Percentiles rank a stretch among this genome's conserved stretches.
These are phyloP conservation scores for Ophiothrix spiculata DNA, from an alignment of 35 echinoderm and acorn worm species.

Conservation along the genomic window DNA sequence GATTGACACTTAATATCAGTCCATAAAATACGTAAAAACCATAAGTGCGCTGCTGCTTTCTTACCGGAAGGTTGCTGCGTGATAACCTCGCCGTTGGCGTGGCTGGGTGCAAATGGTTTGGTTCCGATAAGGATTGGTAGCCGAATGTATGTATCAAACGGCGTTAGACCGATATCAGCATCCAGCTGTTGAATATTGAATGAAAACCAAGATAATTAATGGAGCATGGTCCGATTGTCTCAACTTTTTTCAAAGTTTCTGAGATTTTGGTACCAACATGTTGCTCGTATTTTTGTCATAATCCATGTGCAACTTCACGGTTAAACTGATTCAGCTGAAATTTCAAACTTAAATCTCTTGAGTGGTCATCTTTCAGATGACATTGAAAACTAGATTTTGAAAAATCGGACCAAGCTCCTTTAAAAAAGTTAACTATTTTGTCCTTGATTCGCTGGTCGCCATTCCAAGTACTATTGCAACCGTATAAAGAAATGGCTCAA, in stretches of 20 bases:
- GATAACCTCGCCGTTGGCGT: neutral
- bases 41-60: neutral
- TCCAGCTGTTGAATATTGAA: neutral
- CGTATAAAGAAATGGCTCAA: no score
- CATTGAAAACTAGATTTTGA: no score
- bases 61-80: neutral
- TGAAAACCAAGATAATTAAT: neutral
- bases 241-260: neutral
- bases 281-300: neutral
- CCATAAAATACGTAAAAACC: neutral
- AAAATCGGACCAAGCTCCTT: no score
- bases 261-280: neutral
- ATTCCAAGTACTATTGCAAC: no score
- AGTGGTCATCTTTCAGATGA: neutral
- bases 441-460: no score
- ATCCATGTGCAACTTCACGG: neutral
- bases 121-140: neutral
- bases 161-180: neutral
- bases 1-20: neutral
- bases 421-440: no score
- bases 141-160: neutral
- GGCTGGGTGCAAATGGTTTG: neutral
- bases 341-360: neutral
- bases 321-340: neutral
- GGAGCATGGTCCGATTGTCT: neutral